phyloP scores from a whole-genome alignment of 2,113 vertebrate genomes.

The Lepus europaeus region DNA sequence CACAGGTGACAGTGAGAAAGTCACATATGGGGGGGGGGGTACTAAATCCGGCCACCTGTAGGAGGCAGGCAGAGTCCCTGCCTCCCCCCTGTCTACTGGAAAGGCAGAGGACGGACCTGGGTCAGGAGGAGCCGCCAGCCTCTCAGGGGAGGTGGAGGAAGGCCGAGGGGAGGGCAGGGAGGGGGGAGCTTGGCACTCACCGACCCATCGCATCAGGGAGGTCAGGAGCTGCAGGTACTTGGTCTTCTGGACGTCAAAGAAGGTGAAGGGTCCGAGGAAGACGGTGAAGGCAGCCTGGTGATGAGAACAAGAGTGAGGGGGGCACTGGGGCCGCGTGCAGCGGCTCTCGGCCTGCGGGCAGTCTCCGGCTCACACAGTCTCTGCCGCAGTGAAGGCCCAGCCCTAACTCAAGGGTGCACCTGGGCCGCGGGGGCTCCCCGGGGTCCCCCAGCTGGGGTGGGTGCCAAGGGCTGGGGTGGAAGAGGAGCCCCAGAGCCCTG shows the following conservation, averaged over 20 bases:
- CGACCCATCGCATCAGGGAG: constrained; percentile 98
- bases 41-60: background rate
- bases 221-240: constrained; percentile 99
- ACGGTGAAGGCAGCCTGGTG: constrained; percentile 93
- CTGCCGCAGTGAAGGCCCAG: accelerated
- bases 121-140: background rate
- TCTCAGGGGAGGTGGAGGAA: accelerated
- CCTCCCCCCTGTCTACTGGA: background rate
- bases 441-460: background rate
- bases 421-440: constrained; percentile 27
- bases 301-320: constrained; percentile 31
- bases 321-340: accelerated
- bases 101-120: background rate
- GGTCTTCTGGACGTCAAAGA: constrained; percentile 99
- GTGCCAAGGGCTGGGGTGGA: background rate
- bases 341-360: accelerated
- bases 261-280: constrained; percentile 96
- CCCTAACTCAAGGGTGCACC: constrained; percentile 29
- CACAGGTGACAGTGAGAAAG: background rate
- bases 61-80: background rate
- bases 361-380: accelerated
- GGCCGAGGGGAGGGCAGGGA: accelerated
- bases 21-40: background rate
- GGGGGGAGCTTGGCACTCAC: constrained; percentile 89
- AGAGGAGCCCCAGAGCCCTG: background rate